Base-by-base conservation (phyloP, 2,113 vertebrate species). In the Thunnus thynnus region DNA sequence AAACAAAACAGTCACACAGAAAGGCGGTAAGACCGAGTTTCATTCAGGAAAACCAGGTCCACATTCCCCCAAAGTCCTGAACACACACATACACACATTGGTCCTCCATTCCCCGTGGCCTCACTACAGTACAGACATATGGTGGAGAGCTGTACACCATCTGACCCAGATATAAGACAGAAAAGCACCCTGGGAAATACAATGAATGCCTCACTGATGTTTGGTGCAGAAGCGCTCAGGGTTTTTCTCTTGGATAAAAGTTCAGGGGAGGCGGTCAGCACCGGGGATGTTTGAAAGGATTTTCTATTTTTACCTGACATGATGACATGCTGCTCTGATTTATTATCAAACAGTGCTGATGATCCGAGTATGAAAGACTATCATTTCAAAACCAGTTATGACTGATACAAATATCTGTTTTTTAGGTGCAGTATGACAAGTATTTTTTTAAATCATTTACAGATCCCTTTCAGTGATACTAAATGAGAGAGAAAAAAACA, bases 151-250 rank as follows among this genome's bases (percentile, higher is more conserved):
- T 52, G 76, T n/a, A 55, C 52, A 60, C 80, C 72, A 72, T 91
- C 82, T 88, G 90, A 91, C 90, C 90, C 84, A 90, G 56, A 90
- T 91, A 87, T 58, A 46, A 36, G 48, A 79, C 73, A 74, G 84
- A 67, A 88, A 56, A 64, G 82, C 74, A 88, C 63, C 30, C 50
- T 89, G 88, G 88, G 86, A 85, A 88, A 86, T n/a, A 56, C 61
- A 27, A 12, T 14, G 62, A 81, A 80, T 46, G 75, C 13, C 55
- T 70, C 51, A 20, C 47, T 47, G 71, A 71, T 69, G 63, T 73
- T 80, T 22, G 46, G 30, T 44, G 36, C 57, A 75, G 14, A 54
- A 20, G 76, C 4, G 50, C 68, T 64, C 0, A 0, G 63, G 22
- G 22, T 25, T 64, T 72, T 54, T 14, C 25, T 18, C 27, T n/a